phyloP scores from a whole-genome alignment of 2,113 vertebrate genomes.

The Pedionomus torquatus region DNA sequence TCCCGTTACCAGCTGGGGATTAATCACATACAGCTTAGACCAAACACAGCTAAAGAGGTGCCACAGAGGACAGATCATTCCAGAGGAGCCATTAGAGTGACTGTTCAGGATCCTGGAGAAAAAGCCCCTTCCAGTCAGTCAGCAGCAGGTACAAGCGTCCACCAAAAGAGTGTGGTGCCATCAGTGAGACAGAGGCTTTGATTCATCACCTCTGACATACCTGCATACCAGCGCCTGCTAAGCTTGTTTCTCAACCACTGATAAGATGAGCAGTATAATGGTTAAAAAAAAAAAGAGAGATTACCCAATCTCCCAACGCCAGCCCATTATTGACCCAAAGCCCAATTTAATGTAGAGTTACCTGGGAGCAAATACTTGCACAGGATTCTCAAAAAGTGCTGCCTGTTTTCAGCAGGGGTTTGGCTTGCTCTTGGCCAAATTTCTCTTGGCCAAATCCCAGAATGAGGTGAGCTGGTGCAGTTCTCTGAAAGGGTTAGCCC shows the following conservation, averaged over 20 bases:
- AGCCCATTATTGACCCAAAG: neutral
- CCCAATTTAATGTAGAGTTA: neutral
- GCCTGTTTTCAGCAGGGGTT: accelerated
- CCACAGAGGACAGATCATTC: accelerated
- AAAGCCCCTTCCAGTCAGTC: neutral
- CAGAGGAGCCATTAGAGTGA: neutral
- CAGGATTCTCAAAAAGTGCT: neutral
- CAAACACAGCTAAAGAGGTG: neutral
- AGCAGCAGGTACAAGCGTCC: accelerated
- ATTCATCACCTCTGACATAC: neutral
- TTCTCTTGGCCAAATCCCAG: neutral
- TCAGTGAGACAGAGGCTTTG: neutral
- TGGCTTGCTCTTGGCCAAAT: neutral
- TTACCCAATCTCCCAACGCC: neutral
- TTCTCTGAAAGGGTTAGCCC: neutral
- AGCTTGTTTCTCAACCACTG: neutral
- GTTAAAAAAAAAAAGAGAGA: neutral
- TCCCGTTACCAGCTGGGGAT: neutral
- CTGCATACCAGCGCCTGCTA: neutral
- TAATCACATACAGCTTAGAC: neutral
- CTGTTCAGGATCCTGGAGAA: neutral
- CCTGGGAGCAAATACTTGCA: neutral
- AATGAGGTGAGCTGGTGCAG: accelerated
- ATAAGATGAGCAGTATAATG: neutral
- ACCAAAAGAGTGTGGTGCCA: neutral